Base-by-base conservation (phyloP, 1,140 invertebrate species). In the Amyelois transitella region DNA sequence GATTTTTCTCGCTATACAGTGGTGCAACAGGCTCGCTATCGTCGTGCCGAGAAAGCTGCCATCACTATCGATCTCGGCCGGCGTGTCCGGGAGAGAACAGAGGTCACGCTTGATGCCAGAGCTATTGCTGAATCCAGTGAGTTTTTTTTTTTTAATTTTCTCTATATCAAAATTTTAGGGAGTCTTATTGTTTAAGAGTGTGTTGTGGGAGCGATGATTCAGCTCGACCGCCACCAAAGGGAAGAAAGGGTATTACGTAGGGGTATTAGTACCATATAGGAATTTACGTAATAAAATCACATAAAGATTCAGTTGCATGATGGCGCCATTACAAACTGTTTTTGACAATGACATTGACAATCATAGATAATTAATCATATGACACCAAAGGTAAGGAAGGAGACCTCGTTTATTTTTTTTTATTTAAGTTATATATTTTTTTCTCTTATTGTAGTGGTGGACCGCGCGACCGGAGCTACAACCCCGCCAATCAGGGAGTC, bases 391-490 rank as follows among this genome's bases (percentile, higher is more conserved):
- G n/a, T n/a, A n/a, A n/a, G n/a, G n/a, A n/a, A n/a, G n/a, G n/a
- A n/a, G n/a, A n/a, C n/a, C n/a, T n/a, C n/a, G n/a, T n/a, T n/a
- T n/a, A n/a, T 5, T 5, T 8, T 24, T 24, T 24, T 5, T 24
- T 5, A 8, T 24, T 24, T 24, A 24, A 24, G 1, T 38, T n/a
- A 38, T 14, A 38, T 4, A 38, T 1, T 14, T 38, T 38, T 4
- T 38, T n/a, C n/a, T n/a, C n/a, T 2, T 38, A 2, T 14, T 6
- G 0, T 62, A 81, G 76, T 57, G 18, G 43, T 82, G 0, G 61
- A 75, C 8, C 22, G 61, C 0, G 72, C 72, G 0, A 77, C 64
- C 0, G 80, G 80, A 0, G 65, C 57, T 8, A 28, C 38, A 14
- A 24, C 44, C 0, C 49, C 52, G 0, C 61, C 65, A 0, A 47